phyloP scores from a whole-genome alignment of 2,797 vertebrate species.

The Lophotriccus pileatus region DNA sequence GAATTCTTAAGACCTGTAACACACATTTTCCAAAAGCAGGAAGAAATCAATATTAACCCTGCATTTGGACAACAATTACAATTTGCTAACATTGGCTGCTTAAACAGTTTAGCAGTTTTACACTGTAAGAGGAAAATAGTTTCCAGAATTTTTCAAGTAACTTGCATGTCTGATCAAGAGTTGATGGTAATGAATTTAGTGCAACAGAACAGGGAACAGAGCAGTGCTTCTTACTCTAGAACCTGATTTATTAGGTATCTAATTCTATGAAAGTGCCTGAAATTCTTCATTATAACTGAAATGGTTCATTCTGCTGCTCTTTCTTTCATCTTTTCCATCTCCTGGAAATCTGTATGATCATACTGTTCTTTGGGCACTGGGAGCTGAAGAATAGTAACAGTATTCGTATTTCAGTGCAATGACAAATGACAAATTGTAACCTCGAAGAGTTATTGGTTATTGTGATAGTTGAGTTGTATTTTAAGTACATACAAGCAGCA shows the following conservation, averaged over 20 bases:
- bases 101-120: not conserved
- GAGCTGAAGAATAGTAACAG: not conserved
- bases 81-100: not conserved
- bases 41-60: not conserved
- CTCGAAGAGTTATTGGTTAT: not conserved
- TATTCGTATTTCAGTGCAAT: not conserved
- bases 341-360: not conserved
- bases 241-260: not conserved
- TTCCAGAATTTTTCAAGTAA: not conserved
- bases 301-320: not conserved
- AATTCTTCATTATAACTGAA: not conserved
- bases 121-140: not conserved
- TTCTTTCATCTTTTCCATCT: not conserved
- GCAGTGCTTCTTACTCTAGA: not conserved
- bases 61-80: accelerated
- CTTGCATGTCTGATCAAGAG: not conserved
- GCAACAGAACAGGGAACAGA: not conserved
- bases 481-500: not conserved
- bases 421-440: not conserved
- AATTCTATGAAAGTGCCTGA: not conserved
- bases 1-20: not conserved
- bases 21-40: not conserved
- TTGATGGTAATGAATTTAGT: not conserved
- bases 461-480: not conserved
- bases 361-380: not conserved